Conservation (phyloP, 2,797 vertebrate species). For the Microchirus variegatus region DNA sequence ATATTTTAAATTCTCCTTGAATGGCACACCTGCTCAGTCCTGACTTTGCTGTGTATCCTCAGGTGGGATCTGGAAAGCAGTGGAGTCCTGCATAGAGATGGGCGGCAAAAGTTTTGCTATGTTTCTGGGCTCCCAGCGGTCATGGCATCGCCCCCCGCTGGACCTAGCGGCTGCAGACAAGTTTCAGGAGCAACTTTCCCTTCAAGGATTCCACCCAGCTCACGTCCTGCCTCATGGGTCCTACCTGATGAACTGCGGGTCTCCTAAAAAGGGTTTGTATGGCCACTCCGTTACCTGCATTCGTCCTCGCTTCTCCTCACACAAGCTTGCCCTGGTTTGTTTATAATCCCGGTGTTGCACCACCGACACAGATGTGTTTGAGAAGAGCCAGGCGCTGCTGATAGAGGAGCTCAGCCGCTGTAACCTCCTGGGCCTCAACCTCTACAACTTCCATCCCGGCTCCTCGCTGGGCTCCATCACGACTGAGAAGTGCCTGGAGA, state of each 20-base stretch:
- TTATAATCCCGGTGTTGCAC: not conserved
- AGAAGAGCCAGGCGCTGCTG: constrained; percentile 82
- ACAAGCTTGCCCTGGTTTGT: not conserved
- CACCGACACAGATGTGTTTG: constrained; percentile 83
- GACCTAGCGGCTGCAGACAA: constrained; percentile 70
- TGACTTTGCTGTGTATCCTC: not conserved
- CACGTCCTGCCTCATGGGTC: constrained; percentile 85
- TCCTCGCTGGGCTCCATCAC: constrained; percentile 79
- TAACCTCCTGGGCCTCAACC: constrained; percentile 77
- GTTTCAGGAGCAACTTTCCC: constrained; percentile 71
- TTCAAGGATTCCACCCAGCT: constrained; percentile 67
- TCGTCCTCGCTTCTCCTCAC: constrained; percentile 1
- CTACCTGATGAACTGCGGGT: constrained; percentile 87
- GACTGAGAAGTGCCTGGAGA: constrained; percentile 77
- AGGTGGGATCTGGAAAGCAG: constrained; percentile 87
- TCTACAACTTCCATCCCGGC: constrained; percentile 85
- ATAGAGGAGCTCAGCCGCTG: constrained; percentile 84
- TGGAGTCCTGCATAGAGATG: constrained; percentile 72
- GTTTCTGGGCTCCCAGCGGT: constrained; percentile 84
- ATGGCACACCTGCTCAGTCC: no score
- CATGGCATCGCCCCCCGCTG: constrained; percentile 79
- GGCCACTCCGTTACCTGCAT: not conserved
- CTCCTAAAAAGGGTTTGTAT: constrained; percentile 80
- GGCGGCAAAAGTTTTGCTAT: constrained; percentile 80
- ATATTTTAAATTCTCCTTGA: no score